Percentiles rank a stretch among this genome's conserved stretches.
phyloP scores from a whole-genome alignment of 2,113 vertebrate species.

The Dunckerocampus dactyliophorus region DNA sequence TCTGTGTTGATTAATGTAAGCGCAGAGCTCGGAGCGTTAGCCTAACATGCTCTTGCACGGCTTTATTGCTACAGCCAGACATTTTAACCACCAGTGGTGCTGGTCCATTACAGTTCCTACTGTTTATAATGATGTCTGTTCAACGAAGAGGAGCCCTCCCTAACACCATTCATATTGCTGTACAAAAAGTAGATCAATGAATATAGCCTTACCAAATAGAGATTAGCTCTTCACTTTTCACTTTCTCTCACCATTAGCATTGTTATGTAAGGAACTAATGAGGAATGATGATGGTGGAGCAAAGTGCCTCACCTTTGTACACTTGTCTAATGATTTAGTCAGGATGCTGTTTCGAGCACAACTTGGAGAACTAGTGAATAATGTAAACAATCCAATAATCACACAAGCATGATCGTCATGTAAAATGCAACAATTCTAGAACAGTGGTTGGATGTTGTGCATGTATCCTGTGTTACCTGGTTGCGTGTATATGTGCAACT shows the following conservation, averaged over 20 bases:
- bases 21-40: constrained; percentile 8
- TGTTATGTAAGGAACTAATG: constrained; percentile 35
- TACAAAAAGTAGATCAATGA: neutral
- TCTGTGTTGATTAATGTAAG: constrained; percentile 49
- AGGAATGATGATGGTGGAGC: constrained; percentile 38
- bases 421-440: neutral
- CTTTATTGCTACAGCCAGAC: constrained; percentile 14
- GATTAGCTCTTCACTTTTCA: constrained; percentile 9
- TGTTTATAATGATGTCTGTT: constrained; percentile 15
- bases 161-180: neutral
- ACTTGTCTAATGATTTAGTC: constrained; percentile 42
- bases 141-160: neutral
- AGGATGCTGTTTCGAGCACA: constrained; percentile 16
- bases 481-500: too few relatives aligned
- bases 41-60: constrained; percentile 12
- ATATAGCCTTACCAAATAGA: constrained; percentile 1
- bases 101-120: neutral
- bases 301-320: constrained; percentile 39
- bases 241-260: constrained; percentile 46
- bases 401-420: constrained; percentile 22
- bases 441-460: neutral
- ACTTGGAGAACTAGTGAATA: constrained; percentile 5
- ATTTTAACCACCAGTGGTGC: constrained; percentile 15
- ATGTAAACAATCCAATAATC: constrained; percentile 10
- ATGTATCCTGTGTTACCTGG: neutral